Conservation (phyloP, 37 sponge, comb jelly and placozoan genomes). For the Geodia barretti region DNA sequence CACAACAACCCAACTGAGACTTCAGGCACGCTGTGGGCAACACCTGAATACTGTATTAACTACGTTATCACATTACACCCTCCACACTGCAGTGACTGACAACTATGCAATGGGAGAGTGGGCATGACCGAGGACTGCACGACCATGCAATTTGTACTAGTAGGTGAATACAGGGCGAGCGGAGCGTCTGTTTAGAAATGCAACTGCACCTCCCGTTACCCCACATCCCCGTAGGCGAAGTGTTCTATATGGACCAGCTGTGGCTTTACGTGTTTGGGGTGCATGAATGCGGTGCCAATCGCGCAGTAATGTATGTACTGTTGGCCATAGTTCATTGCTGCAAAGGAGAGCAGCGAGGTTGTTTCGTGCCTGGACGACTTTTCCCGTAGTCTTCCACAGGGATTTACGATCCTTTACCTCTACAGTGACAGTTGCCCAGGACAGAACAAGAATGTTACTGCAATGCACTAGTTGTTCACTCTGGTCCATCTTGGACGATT, state of each 20-base stretch:
- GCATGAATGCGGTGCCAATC: not conserved
- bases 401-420: not conserved
- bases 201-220: not conserved
- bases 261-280: slow-evolving; percentile 7
- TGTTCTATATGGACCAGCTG: not conserved
- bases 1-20: too few relatives aligned
- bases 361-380: not conserved
- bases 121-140: too few relatives aligned
- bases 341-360: not conserved
- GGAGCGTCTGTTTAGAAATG: too few relatives aligned
- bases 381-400: not conserved
- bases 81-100: too few relatives aligned
- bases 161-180: too few relatives aligned
- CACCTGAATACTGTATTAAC: too few relatives aligned
- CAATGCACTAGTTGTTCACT: not conserved
- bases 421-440: slow-evolving; percentile 5
- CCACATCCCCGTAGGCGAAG: not conserved
- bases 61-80: too few relatives aligned
- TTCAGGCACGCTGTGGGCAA: too few relatives aligned
- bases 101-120: too few relatives aligned
- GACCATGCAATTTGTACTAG: too few relatives aligned
- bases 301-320: not conserved
- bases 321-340: not conserved
- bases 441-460: slow-evolving; percentile 2
- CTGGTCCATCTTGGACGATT: not conserved